Conservation (phyloP, 2,888 invertebrate genomes). For the Chymomyza caudatula region DNA sequence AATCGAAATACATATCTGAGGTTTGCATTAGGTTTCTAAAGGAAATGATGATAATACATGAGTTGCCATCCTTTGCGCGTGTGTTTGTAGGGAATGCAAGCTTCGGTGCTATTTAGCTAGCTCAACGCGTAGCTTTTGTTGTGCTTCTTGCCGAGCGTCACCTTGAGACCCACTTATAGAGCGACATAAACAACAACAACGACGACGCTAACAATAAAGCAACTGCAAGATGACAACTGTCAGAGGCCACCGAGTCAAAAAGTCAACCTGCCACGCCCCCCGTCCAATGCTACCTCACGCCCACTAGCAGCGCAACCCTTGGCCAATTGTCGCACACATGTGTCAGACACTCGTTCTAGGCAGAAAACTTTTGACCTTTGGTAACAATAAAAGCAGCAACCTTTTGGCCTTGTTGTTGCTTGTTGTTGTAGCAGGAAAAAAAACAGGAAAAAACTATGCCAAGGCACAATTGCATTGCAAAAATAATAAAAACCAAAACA, state of each 20-base stretch:
- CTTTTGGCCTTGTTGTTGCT: constrained; percentile 1
- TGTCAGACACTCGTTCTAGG: constrained; percentile 25
- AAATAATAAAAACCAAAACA: neutral
- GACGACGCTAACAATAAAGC: neutral
- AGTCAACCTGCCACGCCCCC: neutral
- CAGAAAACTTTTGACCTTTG: constrained; percentile 40
- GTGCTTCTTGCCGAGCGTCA: constrained; percentile 26
- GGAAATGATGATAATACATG: too few species aligned
- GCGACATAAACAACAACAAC: neutral
- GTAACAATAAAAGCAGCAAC: constrained; percentile 20
- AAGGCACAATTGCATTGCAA: constrained; percentile 31
- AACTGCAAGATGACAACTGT: neutral
- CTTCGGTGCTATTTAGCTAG: neutral
- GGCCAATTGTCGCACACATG: neutral
- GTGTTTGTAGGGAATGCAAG: too few species aligned
- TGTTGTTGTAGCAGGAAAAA: neutral
- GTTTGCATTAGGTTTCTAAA: too few species aligned
- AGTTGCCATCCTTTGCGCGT: too few species aligned
- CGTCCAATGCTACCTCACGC: neutral
- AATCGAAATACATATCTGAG: too few species aligned
- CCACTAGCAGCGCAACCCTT: neutral
- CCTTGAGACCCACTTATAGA: constrained; percentile 35
- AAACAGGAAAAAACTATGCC: constrained; percentile 26
- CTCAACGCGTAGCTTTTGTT: constrained; percentile 29
- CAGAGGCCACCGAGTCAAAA: neutral